Base-by-base conservation (phyloP, 2,113 vertebrate species). In the Thryonomys swinderianus region DNA sequence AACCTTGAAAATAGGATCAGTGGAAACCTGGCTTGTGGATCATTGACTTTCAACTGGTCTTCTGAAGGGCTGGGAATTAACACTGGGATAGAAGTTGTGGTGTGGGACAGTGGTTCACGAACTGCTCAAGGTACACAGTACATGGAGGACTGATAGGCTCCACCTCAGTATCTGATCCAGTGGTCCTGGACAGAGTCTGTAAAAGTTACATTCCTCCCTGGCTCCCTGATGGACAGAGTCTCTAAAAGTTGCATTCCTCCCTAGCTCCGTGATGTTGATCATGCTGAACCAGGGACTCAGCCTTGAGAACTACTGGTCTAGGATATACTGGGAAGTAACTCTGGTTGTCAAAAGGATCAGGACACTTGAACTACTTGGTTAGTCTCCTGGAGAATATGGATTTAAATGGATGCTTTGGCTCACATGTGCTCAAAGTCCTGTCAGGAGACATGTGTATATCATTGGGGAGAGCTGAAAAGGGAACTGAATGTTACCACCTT, bases 401-500 rank as follows among this genome's bases (percentile, higher is more conserved):
- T 62, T 66, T 61, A 4, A 23, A 7, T 4, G 48, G 66, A 55
- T 11, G 3, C 1, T 48, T 11, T 81, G 30, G n/a, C 30, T 37
- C 23, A 25, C 17, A 1, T 21, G 34, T 14, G 21, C 34, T 1
- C 34, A 1, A 59, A 1, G 27, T 37, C 16, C 74, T 55, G 61
- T 1, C 11, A 18, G 32, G 80, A 67, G n/a, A 32, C 0, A 2
- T 3, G 0, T 8, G 0, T 9, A 0, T 0, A 27, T 51, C 34
- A 34, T 0, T 3, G 14, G 6, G 13, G 6, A 2, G 2, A 10
- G 13, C 14, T 5, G 13, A 40, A 86, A 45, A 34, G 11, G 71
- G 45, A 51, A 27, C 45, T 34, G 30, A 18, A 27, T 40, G 23
- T 45, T 74, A 30, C 42, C 27, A 51, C 45, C 42, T 45, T 2